Evolutionary conservation across 1,140 invertebrate genomes (phyloP).

Genomic region (Oedothorax gibbosus): DNA sequence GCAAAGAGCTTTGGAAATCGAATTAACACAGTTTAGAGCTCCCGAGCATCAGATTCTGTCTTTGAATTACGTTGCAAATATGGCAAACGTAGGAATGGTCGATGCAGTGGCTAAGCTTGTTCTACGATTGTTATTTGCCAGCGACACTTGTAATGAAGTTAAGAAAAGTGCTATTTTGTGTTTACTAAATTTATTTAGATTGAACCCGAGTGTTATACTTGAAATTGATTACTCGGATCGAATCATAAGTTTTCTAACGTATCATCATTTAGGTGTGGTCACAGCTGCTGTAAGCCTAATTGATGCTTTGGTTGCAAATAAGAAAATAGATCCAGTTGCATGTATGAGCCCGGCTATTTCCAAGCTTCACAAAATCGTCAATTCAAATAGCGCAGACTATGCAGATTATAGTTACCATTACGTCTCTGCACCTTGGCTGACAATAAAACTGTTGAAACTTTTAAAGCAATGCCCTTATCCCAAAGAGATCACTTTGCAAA

Average conservation of each 20-base stretch:
- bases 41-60: conserved; percentile 98
- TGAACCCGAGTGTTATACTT: conserved; percentile 91
- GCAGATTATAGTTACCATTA: conserved; percentile 99
- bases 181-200: conserved; percentile 90
- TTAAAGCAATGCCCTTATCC: conserved; percentile 98
- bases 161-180: conserved; percentile 99
- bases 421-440: conserved; percentile 99
- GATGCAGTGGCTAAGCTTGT: conserved; percentile 98
- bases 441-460: conserved; percentile 94
- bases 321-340: conserved; percentile 98
- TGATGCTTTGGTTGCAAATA: conserved; percentile 96
- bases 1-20: conserved; percentile 99
- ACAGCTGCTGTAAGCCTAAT: conserved; percentile 79
- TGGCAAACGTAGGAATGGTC: conserved; percentile 99
- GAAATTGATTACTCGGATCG: conserved; percentile 98
- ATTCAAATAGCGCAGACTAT: conserved; percentile 95
- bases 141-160: conserved; percentile 99
- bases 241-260: conserved; percentile 98
- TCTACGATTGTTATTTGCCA: conserved; percentile 96
- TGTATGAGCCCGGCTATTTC: conserved; percentile 98
- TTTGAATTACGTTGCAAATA: conserved; percentile 99
- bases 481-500: conserved; percentile 72
- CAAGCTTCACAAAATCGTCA: conserved; percentile 83
- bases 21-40: conserved; percentile 89
- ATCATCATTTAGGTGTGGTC: conserved; percentile 87